Evolutionary conservation across 2,113 vertebrate genomes (phyloP), one percentile per base, ranked within the genome.

Genomic region (Perca fluviatilis): DNA sequence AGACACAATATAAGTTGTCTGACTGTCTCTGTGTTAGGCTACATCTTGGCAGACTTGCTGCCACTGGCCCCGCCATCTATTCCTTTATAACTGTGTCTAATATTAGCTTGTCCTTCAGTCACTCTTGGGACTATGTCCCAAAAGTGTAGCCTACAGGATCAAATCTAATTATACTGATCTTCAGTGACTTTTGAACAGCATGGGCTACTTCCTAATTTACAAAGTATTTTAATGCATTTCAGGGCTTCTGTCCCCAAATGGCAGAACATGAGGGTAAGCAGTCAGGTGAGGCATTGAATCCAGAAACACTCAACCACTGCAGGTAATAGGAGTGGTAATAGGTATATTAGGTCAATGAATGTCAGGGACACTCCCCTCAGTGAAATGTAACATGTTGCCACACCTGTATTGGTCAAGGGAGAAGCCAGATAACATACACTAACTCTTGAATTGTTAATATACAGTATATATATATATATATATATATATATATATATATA

Each of bases 81-180:
- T 84, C 65, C 80, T 79, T 74, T 74, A 79, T 82, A 66, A 82
- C 75, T 63, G 70, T 51, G 46, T 89, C 83, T 92, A 91, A 90
- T 93, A 91, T 90, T 91, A 91, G 90, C 72, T 65, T 80, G 89
- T 89, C 91, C 89, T 93, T 90, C 86, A 90, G 62, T 83, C 61
- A 53, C 65, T 77, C 88, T 60, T 73, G 66, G 80, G 74, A 79
- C 81, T 30, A 16, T 62, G 70, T 85, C 62, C 86, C 82, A 79
- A 79, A 74, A 76, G 61, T 61, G 36, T 56, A 23, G 53, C 65
- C 23, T 18, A 79, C 79, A 66, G 63, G 47, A 86, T 83, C 69
- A 72, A 69, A 86, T 84, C 67, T 83, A 85, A 91, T 63, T 72
- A 33, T 77, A 72, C 46, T 77, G 65, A 56, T 81, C 79, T 75